Evolutionary conservation across 2,797 vertebrate genomes (phyloP), one percentile per base, ranked within the genome.

Genomic region (Cyprinodon diabolis): DNA sequence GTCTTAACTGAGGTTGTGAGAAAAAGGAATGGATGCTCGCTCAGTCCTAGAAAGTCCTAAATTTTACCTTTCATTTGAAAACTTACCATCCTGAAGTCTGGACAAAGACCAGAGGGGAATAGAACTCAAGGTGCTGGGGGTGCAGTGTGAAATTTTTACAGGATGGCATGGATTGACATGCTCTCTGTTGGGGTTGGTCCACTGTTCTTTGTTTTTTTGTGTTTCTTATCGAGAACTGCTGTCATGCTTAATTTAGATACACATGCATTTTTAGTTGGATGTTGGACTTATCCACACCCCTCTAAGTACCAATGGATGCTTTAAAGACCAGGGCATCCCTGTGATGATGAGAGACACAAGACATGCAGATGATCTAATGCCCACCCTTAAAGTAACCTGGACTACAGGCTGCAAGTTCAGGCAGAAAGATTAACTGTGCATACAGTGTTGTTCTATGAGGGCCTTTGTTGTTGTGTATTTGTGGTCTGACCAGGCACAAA

Each of bases 351-450:
- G 17, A 60, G 30, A 35, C 25, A n/a, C 56, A 2, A 58, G n/a
- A 58, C 2, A 58, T 37, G 30, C 15, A 19, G 35, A 58, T 17
- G 15, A 60, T 5, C 57, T 19, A 15, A 60, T 30, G 15, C 49
- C 17, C 1, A 30, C 30, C 30, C 30, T 51, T 17, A 17, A 51
- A 51, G 15, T 11, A 17, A 6, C 49, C 49, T 51, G 15, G 49
- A 17, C 49, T 17, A 48, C 47, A 48, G 47, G 47, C 47, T 48
- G 47, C 30, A 30, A 30, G 30, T 30, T 30, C 30, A 30, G 2
- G 30, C 30, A 30, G 30, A 30, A 2, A 30, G 30, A 58, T 66
- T 73, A 47, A 72, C 62, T 45, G 62, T 65, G 45, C 60, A 56
- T 47, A 23, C 4, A 66, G 23, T 62, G 11, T 43, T 19, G 1